Evolutionary conservation across 2,888 invertebrate species (phyloP), one percentile per base, ranked within the genome.

Genomic region (Callimorpha dominula): DNA sequence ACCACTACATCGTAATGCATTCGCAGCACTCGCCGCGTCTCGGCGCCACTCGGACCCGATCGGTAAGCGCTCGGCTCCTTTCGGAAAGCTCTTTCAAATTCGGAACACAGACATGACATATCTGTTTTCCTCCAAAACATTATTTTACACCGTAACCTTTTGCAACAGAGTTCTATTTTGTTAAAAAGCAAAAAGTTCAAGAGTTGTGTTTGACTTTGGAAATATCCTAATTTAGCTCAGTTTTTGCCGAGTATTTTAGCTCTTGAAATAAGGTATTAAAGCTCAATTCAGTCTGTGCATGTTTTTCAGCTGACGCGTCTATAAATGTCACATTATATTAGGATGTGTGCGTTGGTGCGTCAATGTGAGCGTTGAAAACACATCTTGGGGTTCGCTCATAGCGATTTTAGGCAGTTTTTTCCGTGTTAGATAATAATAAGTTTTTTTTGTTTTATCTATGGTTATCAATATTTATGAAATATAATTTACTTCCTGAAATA

Each of bases 41-140:
- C 95, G 95, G 94, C 94, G 93, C 91, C 93, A 85, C 88, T 95
- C 95, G 95, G 95, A 90, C 94, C 92, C 90, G 95, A 95, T 95
- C 95, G 95, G 95, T 95, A 95, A 91, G 87, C 90, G 92, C 89
- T 95, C 95, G 95, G 93, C 86, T 80, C 76, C 77, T 77, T 88
- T 94, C 95, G 95, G 93, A 89, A 92, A 93, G 93, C 94, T 93
- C 92, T 93, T 92, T 93, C 93, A 87, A 92, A 93, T 92, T 92
- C 93, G 91, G 91, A 92, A 90, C 91, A 86, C 84, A 90, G 89
- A 89, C 93, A 91, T 93, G 92, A 93, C 93, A 91, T 92, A 93
- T 92, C 92, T 90, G 86, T 91, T 89, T 86, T 85, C 68, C 60
- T 60, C 65, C 65, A 57, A 60, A 81, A 83, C 65, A 65, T 68